Conservation (phyloP, 2,113 vertebrate genomes). For the Aegotheles bennettii region DNA sequence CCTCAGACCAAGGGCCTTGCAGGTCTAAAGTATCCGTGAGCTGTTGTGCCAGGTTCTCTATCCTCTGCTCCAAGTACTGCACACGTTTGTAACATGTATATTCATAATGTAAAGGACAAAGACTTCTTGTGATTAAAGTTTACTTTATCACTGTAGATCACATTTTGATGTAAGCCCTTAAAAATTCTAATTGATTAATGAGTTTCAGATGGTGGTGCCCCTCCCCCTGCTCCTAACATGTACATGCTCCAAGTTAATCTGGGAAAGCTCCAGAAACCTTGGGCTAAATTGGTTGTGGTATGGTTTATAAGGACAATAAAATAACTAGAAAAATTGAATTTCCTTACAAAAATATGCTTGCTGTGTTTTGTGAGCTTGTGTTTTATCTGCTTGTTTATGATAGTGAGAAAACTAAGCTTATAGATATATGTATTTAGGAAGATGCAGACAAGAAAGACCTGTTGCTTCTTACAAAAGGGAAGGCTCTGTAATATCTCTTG, state of each 20-base stretch:
- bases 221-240: slow-evolving; percentile 13
- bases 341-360: neutral
- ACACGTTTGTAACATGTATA: neutral
- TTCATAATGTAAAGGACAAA: slow-evolving; percentile 6
- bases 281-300: slow-evolving; percentile 45
- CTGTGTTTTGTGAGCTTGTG: neutral
- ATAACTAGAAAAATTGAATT: slow-evolving; percentile 22
- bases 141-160: slow-evolving; percentile 41
- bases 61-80: neutral
- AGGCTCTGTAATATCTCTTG: neutral
- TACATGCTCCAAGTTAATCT: slow-evolving; percentile 44
- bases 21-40: neutral
- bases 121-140: slow-evolving; percentile 56
- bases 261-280: slow-evolving; percentile 42
- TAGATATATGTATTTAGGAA: neutral
- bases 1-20: neutral
- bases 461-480: neutral
- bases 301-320: slow-evolving; percentile 42
- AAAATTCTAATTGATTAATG: slow-evolving; percentile 69
- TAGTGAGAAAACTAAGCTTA: neutral
- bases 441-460: neutral
- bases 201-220: slow-evolving; percentile 58
- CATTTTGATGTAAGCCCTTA: slow-evolving; percentile 67
- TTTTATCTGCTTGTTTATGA: neutral
- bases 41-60: slow-evolving; percentile 12